Evolutionary conservation across 2,888 invertebrate species (phyloP).

Genomic region (Nasonia oneida): DNA sequence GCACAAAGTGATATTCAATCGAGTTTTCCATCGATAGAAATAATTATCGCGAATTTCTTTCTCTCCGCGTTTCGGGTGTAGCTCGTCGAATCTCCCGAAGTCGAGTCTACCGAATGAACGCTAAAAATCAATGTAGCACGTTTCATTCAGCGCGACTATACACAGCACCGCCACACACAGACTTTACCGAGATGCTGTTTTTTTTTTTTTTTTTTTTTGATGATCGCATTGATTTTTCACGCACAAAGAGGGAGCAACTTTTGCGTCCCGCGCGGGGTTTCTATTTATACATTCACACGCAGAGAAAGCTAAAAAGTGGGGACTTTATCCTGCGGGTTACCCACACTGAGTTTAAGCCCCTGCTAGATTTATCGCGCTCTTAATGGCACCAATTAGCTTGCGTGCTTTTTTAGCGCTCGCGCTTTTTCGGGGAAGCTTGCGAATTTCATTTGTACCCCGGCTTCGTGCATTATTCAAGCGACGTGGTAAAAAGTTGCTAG

Average conservation of each 20-base stretch:
- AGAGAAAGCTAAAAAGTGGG: neutral
- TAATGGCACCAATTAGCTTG: neutral
- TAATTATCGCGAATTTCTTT: neutral
- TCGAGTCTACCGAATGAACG: neutral
- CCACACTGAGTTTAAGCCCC: neutral
- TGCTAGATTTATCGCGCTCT: neutral
- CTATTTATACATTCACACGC: neutral
- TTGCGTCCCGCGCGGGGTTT: neutral
- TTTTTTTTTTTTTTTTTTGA: neutral
- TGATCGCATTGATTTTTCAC: neutral
- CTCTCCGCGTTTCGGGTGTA: neutral
- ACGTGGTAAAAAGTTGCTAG: neutral
- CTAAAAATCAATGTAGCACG: conserved; percentile 22
- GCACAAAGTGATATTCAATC: neutral
- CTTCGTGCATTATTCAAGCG: neutral
- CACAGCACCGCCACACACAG: too few relatives aligned
- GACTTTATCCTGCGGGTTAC: neutral
- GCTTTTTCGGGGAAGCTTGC: neutral
- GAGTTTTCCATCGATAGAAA: neutral
- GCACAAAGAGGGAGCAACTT: neutral
- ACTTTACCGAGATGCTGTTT: neutral
- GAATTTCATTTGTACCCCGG: neutral
- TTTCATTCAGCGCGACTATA: neutral
- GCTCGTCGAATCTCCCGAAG: neutral
- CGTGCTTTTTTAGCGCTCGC: neutral